Evolutionary conservation across 1,140 invertebrate genomes (phyloP).

Genomic region (Hestina assimilis): DNA sequence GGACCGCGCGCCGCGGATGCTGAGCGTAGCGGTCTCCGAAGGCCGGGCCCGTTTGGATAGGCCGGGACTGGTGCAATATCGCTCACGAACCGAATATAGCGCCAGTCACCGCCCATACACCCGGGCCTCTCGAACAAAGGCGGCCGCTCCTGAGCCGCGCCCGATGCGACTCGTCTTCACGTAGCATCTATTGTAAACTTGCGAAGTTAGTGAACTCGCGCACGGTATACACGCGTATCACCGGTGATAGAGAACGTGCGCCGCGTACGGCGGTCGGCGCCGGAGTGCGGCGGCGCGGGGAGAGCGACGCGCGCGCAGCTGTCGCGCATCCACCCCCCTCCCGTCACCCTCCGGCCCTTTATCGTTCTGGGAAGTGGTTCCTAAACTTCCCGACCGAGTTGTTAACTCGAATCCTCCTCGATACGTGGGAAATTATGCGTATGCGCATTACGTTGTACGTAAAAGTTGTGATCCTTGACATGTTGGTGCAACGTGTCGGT

Average conservation of each 20-base stretch:
- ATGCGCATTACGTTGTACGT: slow-evolving; percentile 22
- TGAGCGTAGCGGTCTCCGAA: slow-evolving; percentile 70
- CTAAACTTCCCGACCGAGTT: slow-evolving; percentile 72
- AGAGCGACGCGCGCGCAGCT: slow-evolving; percentile 62
- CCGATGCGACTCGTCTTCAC: slow-evolving; percentile 21
- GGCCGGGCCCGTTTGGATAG: slow-evolving; percentile 73
- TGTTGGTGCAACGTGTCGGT: slow-evolving; percentile 45
- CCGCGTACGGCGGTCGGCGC: slow-evolving; percentile 40
- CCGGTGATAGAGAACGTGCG: slow-evolving; percentile 14
- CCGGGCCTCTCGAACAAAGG: slow-evolving; percentile 66
- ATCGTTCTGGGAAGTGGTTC: slow-evolving; percentile 78
- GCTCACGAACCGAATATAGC: slow-evolving; percentile 70
- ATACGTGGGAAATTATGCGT: slow-evolving; percentile 41
- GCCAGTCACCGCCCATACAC: slow-evolving; percentile 71
- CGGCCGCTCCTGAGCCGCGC: slow-evolving; percentile 49
- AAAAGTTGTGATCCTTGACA: slow-evolving; percentile 72
- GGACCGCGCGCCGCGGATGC: slow-evolving; percentile 73
- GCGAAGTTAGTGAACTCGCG: slow-evolving; percentile 54
- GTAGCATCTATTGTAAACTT: slow-evolving; percentile 25
- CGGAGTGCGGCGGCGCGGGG: slow-evolving; percentile 59
- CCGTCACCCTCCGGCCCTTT: slow-evolving; percentile 55
- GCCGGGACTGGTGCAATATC: slow-evolving; percentile 78
- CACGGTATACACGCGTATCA: slow-evolving; percentile 43
- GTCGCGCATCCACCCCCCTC: slow-evolving; percentile 47
- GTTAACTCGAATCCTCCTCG: slow-evolving; percentile 44